phyloP scores from a whole-genome alignment of 2,888 invertebrate species.

The Gymnocheta viridis region DNA sequence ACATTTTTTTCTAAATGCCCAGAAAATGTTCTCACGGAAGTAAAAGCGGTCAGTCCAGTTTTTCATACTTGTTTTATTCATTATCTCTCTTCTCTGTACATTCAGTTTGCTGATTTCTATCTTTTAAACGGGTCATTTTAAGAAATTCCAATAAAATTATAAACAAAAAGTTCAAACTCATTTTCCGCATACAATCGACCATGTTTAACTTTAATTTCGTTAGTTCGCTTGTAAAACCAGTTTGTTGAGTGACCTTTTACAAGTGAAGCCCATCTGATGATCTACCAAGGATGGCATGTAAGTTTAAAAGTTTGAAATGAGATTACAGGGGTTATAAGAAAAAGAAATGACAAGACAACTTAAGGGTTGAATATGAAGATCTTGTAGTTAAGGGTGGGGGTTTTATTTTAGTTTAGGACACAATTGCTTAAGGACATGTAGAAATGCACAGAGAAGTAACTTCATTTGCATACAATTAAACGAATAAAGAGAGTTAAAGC shows the following conservation, averaged over 20 bases:
- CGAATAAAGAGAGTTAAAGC: neutral
- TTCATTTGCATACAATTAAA: slow-evolving; percentile 53
- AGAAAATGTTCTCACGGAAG: slow-evolving; percentile 76
- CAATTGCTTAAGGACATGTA: slow-evolving; percentile 4
- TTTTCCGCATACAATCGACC: neutral
- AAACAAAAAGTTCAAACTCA: neutral
- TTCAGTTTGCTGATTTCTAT: slow-evolving; percentile 9
- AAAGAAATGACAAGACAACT: slow-evolving; percentile 16
- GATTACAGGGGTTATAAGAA: slow-evolving; percentile 51
- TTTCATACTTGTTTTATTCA: slow-evolving; percentile 19
- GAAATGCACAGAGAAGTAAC: neutral
- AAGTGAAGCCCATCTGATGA: slow-evolving; percentile 51
- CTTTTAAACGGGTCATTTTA: slow-evolving; percentile 41
- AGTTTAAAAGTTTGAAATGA: neutral
- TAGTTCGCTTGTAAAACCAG: slow-evolving; percentile 44
- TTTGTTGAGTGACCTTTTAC: slow-evolving; percentile 62
- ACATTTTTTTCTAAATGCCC: neutral
- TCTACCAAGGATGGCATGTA: slow-evolving; percentile 20
- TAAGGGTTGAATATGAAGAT: slow-evolving; percentile 25
- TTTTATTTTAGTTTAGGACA: neutral
- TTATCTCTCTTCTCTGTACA: neutral
- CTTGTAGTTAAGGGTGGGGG: slow-evolving; percentile 23
- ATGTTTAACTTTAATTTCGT: neutral
- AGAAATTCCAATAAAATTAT: slow-evolving; percentile 37
- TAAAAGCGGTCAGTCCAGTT: slow-evolving; percentile 80